phyloP scores from a whole-genome alignment of 2,888 invertebrate genomes.

The Himalopsyche kuldschensis region DNA sequence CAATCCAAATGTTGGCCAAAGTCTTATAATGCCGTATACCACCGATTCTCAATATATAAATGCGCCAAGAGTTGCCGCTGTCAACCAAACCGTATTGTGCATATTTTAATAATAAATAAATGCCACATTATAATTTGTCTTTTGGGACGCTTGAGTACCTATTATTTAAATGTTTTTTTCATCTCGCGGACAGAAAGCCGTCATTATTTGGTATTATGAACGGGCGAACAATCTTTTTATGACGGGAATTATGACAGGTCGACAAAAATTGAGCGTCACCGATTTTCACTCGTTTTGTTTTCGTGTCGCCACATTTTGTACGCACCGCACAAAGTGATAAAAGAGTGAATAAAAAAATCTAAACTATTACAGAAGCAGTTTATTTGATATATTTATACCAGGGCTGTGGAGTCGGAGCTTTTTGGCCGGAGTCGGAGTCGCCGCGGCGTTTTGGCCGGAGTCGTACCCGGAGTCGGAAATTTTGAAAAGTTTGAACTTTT shows the following conservation, averaged over 20 bases:
- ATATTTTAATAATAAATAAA: background rate
- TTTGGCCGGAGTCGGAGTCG: too few species aligned
- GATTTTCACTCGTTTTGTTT: background rate
- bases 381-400: too few species aligned
- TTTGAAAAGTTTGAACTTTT: too few species aligned
- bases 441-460: too few species aligned
- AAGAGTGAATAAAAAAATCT: too few species aligned
- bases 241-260: background rate
- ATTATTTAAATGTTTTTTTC: background rate
- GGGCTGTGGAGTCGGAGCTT: too few species aligned
- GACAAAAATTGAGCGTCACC: background rate
- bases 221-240: background rate
- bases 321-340: background rate
- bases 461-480: too few species aligned
- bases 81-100: background rate
- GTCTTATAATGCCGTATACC: too few species aligned
- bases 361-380: too few species aligned
- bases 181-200: background rate
- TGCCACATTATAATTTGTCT: background rate
- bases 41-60: background rate
- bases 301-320: background rate
- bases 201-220: background rate
- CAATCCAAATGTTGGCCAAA: too few species aligned
- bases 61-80: background rate
- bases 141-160: background rate